phyloP scores from a whole-genome alignment of 37 sponge, comb jelly and placozoan species.

The Halichondria panicea region DNA sequence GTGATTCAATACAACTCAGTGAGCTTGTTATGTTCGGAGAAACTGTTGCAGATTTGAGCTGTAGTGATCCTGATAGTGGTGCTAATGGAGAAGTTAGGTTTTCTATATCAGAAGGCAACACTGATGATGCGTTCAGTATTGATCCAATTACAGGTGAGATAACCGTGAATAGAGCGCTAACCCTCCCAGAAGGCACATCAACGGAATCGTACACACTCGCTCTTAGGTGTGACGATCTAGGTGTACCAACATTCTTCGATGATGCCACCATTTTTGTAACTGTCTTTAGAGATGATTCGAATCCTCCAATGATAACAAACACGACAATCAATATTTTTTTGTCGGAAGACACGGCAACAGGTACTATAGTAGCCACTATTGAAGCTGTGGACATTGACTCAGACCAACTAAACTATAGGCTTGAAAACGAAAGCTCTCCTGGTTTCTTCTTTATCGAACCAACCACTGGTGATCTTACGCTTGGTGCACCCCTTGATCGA shows the following conservation, averaged over 20 bases:
- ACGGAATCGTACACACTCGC: slow-evolving; percentile 10
- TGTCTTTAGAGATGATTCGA: slow-evolving; percentile 33
- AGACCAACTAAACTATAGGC: slow-evolving; percentile 5
- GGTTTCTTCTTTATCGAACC: slow-evolving; percentile 43
- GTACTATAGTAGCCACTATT: slow-evolving; percentile 39
- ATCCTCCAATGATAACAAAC: slow-evolving; percentile 15
- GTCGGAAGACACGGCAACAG: slow-evolving; percentile 32
- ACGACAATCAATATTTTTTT: slow-evolving; percentile 38
- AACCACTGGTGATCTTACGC: slow-evolving; percentile 14
- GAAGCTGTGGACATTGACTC: slow-evolving; percentile 16
- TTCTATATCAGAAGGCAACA: slow-evolving; percentile 38
- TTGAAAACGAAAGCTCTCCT: slow-evolving; percentile 25
- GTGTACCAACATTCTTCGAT: slow-evolving; percentile 38
- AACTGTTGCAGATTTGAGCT: slow-evolving; percentile 22
- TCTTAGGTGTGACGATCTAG: slow-evolving; percentile 44
- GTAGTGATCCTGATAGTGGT: slow-evolving; percentile 59
- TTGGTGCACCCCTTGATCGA: slow-evolving; percentile 43
- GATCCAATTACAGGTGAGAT: slow-evolving; percentile 49
- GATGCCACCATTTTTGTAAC: slow-evolving; percentile 22
- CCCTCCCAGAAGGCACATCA: slow-evolving; percentile 30
- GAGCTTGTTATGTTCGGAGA: slow-evolving; percentile 37
- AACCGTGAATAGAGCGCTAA: slow-evolving; percentile 16
- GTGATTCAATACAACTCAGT: slow-evolving; percentile 8
- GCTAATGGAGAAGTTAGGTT: slow-evolving; percentile 57
- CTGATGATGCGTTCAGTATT: slow-evolving; percentile 26